Percentiles rank a stretch among this genome's conserved stretches.
Conservation (phyloP, 64 coral and sea anemone genomes). For the Stylophora pistillata region DNA sequence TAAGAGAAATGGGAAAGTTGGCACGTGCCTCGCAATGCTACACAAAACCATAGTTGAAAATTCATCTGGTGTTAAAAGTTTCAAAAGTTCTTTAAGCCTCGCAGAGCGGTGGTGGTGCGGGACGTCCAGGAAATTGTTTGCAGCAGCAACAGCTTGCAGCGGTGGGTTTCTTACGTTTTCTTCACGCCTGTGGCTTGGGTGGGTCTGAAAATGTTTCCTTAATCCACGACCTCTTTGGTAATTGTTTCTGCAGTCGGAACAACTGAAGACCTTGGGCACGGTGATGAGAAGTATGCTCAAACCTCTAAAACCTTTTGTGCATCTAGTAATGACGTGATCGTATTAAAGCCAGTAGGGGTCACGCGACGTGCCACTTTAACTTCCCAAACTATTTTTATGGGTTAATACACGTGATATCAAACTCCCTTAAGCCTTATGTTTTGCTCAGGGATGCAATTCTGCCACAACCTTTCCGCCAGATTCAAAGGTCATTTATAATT, state of each 20-base stretch:
- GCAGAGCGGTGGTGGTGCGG: conserved; percentile 2
- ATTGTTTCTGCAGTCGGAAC: too few species aligned
- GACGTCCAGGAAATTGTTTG: conserved; percentile 38
- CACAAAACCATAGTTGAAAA: conserved; percentile 6
- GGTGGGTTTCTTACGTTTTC: neutral
- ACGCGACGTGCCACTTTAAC: conserved; percentile 38
- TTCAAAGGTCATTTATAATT: conserved; percentile 18
- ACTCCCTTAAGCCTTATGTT: conserved; percentile 6
- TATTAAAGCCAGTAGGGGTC: conserved; percentile 18
- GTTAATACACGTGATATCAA: neutral
- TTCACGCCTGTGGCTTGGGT: conserved; percentile 10
- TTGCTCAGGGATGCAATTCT: neutral
- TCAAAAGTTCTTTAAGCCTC: conserved; percentile 34
- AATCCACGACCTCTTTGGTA: conserved; percentile 18
- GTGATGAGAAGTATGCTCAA: too few species aligned
- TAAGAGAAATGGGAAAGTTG: conserved; percentile 4
- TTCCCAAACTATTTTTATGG: conserved; percentile 47
- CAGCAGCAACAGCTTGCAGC: conserved; percentile 7
- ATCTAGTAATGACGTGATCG: neutral
- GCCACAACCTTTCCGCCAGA: conserved; percentile 14
- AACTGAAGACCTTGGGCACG: too few species aligned
- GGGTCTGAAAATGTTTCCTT: conserved; percentile 12
- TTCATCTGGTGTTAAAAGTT: conserved; percentile 31
- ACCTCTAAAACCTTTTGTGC: too few species aligned
- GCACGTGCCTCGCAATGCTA: conserved; percentile 10